Evolutionary conservation across 1,140 invertebrate genomes (phyloP), one percentile per base, ranked within the genome.

Genomic region (Atopsyche davidsoni): DNA sequence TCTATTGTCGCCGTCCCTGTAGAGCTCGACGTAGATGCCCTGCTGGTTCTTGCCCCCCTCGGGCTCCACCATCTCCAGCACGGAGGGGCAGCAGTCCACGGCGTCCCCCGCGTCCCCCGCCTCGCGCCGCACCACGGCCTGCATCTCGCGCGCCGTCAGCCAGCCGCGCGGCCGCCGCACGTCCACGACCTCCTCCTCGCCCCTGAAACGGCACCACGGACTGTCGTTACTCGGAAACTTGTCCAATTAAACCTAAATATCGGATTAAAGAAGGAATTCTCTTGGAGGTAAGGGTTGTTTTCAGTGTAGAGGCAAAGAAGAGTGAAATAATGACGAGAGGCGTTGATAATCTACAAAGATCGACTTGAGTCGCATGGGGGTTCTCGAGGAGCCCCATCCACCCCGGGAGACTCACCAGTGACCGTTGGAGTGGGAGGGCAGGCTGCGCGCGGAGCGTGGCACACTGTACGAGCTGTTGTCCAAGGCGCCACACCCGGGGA

Each of bases 1-100:
- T 42, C 67, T 71, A 53, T 79, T 80, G 44, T 80, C 75, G 21
- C 75, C 76, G 60, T 86, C 80, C 41, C 82, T 74, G 66, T 85
- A 92, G n/a, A 92, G 73, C 56, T 86, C 79, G 17, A 90, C 82
- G 61, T 82, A 81, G 59, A 81, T 75, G 11, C 81, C 82, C 42
- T 82, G 69, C 54, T 77, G 78, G 60, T 87, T 89, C 35, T 80
- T 77, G 53, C 88, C 89, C 32, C 85, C 86, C 46, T 77, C 67
- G 19, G 87, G 88, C 64, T 86, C 80, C 40, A 85, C 79, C 77
- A 86, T 83, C 64, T 89, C 84, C 52, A 80, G 70, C 11, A 85
- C 76, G 18, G 82, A 80, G 16, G 88, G 88, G 69, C 89, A 92
- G 69, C 88, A 92, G 59, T 89, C 83, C 28, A 85, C 81, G 16